Evolutionary conservation across 2,797 vertebrate species (phyloP).

Genomic region (Aotus griseimembra): DNA sequence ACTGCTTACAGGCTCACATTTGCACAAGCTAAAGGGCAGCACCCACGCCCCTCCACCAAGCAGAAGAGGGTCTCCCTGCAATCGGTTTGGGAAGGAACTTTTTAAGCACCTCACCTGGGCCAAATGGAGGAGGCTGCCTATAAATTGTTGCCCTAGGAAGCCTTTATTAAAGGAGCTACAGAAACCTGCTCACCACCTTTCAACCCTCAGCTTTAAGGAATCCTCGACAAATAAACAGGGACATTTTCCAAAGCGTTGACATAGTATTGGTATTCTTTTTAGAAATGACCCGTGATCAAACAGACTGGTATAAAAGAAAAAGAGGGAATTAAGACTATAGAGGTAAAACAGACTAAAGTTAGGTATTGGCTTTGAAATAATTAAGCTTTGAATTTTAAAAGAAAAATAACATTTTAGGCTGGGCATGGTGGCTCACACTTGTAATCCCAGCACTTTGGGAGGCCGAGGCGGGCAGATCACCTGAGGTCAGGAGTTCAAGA

Average conservation of each 20-base stretch:
- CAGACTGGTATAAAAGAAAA: background rate
- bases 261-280: background rate
- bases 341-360: background rate
- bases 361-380: background rate
- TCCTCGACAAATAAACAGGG: background rate
- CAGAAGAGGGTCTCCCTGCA: background rate
- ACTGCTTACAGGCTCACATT: background rate
- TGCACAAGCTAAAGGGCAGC: background rate
- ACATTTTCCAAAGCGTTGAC: background rate
- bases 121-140: background rate
- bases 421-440: background rate
- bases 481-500: no score
- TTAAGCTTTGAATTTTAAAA: background rate
- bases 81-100: background rate
- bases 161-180: background rate
- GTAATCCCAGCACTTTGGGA: no score
- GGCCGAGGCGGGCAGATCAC: no score
- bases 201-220: background rate
- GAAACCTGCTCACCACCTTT: background rate
- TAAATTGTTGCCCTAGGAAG: background rate
- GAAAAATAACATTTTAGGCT: background rate
- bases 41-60: background rate
- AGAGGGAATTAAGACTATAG: background rate
- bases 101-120: background rate
- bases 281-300: background rate